Evolutionary conservation across 2,888 invertebrate species (phyloP).

Genomic region (Leptarthrus brevirostris): DNA sequence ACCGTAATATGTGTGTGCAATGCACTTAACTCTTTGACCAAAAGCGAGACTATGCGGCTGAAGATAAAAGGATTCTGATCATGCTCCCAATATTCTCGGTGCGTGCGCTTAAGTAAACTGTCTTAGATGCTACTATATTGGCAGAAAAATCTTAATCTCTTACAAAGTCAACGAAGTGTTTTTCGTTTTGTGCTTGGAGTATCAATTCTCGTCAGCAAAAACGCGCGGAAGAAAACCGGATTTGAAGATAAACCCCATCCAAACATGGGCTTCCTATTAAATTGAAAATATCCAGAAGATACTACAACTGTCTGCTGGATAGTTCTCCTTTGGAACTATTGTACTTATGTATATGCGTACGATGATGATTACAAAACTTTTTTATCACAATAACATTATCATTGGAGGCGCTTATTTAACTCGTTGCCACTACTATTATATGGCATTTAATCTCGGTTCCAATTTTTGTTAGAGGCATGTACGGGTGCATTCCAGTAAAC

Average conservation of each 20-base stretch:
- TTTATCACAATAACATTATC: slow-evolving; percentile 2
- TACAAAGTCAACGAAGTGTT: not conserved
- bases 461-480: slow-evolving; percentile 8
- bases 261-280: slow-evolving; percentile 26
- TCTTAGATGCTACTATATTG: not conserved
- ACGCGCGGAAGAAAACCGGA: not conserved
- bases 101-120: slow-evolving; percentile 3
- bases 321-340: not conserved
- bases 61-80: slow-evolving; percentile 6
- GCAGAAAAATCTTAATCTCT: slow-evolving; percentile 1
- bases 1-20: not conserved
- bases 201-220: too few species aligned
- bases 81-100: slow-evolving; percentile 7
- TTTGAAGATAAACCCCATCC: slow-evolving; percentile 2
- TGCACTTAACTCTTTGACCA: not conserved
- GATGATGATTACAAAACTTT: slow-evolving; percentile 17
- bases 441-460: not conserved
- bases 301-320: not conserved
- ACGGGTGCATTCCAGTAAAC: slow-evolving; percentile 18
- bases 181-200: not conserved
- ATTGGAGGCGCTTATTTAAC: slow-evolving; percentile 20
- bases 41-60: not conserved
- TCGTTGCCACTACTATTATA: not conserved
- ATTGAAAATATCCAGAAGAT: not conserved
- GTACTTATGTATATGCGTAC: not conserved